Evolutionary conservation across 2,113 vertebrate species (phyloP).

Genomic region (Tupaia chinensis): DNA sequence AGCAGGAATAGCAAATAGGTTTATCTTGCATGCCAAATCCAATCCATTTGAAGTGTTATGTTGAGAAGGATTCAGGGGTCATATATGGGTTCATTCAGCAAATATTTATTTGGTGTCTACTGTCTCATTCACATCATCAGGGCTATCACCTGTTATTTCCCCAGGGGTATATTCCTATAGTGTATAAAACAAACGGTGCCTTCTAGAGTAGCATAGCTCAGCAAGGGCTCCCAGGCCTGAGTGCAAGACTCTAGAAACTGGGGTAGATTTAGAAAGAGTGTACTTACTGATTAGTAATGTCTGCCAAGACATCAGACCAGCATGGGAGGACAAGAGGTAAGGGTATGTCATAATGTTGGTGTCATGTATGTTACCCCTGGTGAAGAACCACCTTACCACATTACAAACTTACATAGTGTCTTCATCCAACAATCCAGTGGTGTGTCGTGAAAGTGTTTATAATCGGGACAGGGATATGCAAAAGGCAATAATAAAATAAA

Average conservation of each 20-base stretch:
- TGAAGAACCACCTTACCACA: background rate
- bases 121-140: too few relatives aligned
- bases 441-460: background rate
- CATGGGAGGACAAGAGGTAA: accelerated
- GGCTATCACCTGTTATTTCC: background rate
- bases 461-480: background rate
- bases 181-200: background rate
- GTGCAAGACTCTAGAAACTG: background rate
- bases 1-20: conserved; percentile 65
- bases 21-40: conserved; percentile 49
- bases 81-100: background rate
- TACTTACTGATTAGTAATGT: background rate
- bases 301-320: background rate
- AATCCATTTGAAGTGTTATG: background rate
- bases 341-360: background rate
- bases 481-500: background rate
- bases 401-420: background rate
- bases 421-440: background rate
- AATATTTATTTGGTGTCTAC: background rate
- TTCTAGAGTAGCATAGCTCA: background rate
- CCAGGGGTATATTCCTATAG: background rate
- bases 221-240: background rate
- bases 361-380: background rate
- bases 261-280: background rate
- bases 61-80: conserved; percentile 47